Evolutionary conservation across 1,140 invertebrate species (phyloP), one percentile per base, ranked within the genome.

Genomic region (Zaprionus inermis): DNA sequence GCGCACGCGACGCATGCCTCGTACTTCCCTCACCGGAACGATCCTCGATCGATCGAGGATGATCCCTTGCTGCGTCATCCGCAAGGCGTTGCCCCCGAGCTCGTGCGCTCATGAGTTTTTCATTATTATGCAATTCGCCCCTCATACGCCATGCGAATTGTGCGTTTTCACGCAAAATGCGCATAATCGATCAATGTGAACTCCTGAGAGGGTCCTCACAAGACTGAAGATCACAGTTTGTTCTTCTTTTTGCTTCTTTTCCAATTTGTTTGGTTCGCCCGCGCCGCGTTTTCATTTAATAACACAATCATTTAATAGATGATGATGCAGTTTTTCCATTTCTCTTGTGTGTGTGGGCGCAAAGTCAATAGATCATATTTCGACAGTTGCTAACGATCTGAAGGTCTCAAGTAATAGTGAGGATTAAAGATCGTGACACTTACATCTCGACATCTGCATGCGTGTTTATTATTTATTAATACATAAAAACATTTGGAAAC

Each of bases 81-180:
- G 12, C 5, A 51, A 78, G 76, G 76, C 78, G 72, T 78, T 76
- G 28, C 59, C 79, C 64, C 36, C 12, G 24, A 2, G 24, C 22
- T 22, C 63, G 64, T 54, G 64, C 64, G 70, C 66, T 83, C 60
- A 86, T 89, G 80, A 71, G 63, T 83, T 67, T 89, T 64, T 80
- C 64, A 83, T 86, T 89, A 86, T 89, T 88, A 78, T 80, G 79
- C 74, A 83, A 83, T 89, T 64, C 46, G 56, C 46, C 32, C 22
- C 56, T 52, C 28, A 41, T 24, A 68, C 49, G 51, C 76, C 49
- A 70, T 78, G 63, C 69, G 78, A 84, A 77, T 74, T 83, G 81
- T 84, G 76, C 76, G 83, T 85, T 85, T 86, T 82, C 79, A 88
- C 76, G 79, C 82, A 79, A 79, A 88, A 82, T 70, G 72, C 59